These are phyloP conservation scores for Listronotus bonariensis DNA, from an alignment of 1,140 invertebrate genomes.

Conservation along the genomic window DNA sequence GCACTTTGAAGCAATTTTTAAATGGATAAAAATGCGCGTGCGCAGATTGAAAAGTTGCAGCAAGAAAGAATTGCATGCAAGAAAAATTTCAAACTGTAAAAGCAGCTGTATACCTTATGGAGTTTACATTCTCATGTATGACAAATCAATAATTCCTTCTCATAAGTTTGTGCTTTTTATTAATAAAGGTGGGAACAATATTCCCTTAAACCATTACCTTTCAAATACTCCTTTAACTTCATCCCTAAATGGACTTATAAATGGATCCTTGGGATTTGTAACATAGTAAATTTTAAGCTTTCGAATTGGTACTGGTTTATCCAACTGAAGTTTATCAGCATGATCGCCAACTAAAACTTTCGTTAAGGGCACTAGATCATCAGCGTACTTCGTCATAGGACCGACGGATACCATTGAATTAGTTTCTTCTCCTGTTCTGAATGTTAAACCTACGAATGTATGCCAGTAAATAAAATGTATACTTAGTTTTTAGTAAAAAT, in stretches of 20 bases:
- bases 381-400: conserved; percentile 76
- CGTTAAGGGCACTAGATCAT: conserved; percentile 74
- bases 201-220: conserved; percentile 52
- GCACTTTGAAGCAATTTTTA: too few species aligned
- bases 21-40: too few species aligned
- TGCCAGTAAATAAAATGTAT: too few species aligned
- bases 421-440: conserved; percentile 61
- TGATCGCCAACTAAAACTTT: conserved; percentile 65
- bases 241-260: conserved; percentile 66
- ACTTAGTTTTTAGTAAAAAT: too few species aligned
- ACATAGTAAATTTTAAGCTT: conserved; percentile 79
- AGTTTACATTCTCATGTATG: too few species aligned
- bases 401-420: conserved; percentile 73
- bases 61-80: too few species aligned
- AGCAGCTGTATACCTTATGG: too few species aligned
- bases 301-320: conserved; percentile 65
- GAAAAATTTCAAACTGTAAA: too few species aligned
- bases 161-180: too few species aligned
- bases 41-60: too few species aligned
- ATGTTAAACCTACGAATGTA: conserved; percentile 67
- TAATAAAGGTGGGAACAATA: too few species aligned
- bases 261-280: conserved; percentile 68
- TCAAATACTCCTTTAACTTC: conserved; percentile 70
- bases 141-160: too few species aligned
- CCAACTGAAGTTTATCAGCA: conserved; percentile 51